Conservation (phyloP, 1,140 invertebrate species). For the Magallana ariakensis region DNA sequence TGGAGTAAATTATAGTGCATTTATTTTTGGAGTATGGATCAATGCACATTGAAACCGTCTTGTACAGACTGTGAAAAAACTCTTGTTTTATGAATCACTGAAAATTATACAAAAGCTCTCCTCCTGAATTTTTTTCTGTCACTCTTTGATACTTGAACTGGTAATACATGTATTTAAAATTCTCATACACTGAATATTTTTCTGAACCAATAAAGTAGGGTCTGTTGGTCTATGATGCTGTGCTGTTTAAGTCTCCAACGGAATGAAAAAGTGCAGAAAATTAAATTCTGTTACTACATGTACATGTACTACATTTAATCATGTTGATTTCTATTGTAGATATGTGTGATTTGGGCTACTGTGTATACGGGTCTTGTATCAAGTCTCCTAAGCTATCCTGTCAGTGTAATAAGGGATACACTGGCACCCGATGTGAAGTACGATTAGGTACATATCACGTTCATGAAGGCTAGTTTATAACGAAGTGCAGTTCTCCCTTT, state of each 20-base stretch:
- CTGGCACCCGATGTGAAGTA: background rate
- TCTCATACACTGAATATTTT: background rate
- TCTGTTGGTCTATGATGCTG: too few species aligned
- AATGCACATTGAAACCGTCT: background rate
- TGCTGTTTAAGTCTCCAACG: too few species aligned
- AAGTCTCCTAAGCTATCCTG: slow-evolving; percentile 19
- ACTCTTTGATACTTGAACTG: too few species aligned
- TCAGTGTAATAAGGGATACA: background rate
- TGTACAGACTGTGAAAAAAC: too few species aligned
- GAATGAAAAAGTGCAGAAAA: background rate
- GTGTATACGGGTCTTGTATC: slow-evolving; percentile 19
- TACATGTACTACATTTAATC: background rate
- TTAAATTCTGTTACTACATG: background rate
- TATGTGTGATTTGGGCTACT: slow-evolving; percentile 43
- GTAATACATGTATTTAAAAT: background rate
- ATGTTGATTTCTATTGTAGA: background rate
- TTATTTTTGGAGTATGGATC: background rate
- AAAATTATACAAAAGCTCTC: too few species aligned
- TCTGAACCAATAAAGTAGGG: too few species aligned
- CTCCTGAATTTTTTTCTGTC: too few species aligned
- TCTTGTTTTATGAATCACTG: too few species aligned
- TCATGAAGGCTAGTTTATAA: too few species aligned
- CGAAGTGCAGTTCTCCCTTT: too few species aligned
- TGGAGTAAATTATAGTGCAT: background rate
- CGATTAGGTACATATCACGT: background rate